These are phyloP conservation scores for Drosophila virilis DNA, from an alignment of 1,140 invertebrate species.

Conservation along the genomic window DNA sequence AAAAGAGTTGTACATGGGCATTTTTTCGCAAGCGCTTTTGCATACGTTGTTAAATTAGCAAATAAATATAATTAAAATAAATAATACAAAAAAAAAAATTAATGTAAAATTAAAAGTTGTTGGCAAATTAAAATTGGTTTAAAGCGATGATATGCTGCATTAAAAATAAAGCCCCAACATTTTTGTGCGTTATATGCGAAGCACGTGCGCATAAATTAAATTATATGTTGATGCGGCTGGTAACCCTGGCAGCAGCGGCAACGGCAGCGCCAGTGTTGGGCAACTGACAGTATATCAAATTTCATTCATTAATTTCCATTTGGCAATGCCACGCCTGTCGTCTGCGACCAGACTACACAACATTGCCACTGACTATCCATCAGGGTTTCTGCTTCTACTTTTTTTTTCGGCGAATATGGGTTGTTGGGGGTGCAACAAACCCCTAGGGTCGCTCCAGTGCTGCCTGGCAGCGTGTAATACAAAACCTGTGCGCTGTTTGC, in stretches of 20 bases:
- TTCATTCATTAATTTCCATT: conserved; percentile 83
- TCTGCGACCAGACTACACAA: background rate
- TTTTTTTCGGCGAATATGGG: no score
- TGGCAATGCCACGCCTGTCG: conserved; percentile 79
- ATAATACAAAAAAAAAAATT: background rate
- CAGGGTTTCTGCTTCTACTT: conserved; percentile 7
- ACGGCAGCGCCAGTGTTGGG: conserved; percentile 4
- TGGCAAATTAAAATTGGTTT: conserved; percentile 64
- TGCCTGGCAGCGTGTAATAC: conserved; percentile 60
- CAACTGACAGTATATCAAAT: conserved; percentile 78
- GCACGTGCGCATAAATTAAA: conserved; percentile 58
- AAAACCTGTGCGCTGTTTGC: conserved; percentile 67
- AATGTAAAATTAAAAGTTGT: conserved; percentile 48
- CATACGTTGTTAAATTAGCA: conserved; percentile 57
- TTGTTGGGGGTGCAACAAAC: conserved; percentile 24
- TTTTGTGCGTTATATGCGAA: conserved; percentile 5
- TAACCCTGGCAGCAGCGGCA: conserved; percentile 22
- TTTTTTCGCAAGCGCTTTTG: conserved; percentile 19
- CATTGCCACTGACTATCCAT: conserved; percentile 38
- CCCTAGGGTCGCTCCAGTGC: conserved; percentile 12
- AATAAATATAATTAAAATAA: conserved; percentile 54
- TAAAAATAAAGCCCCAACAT: conserved; percentile 7
- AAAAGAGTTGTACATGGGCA: background rate
- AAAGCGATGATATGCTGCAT: conserved; percentile 28
- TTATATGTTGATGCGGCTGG: conserved; percentile 39